Base-by-base conservation (phyloP, 2,888 invertebrate genomes). In the Idaea straminata region DNA sequence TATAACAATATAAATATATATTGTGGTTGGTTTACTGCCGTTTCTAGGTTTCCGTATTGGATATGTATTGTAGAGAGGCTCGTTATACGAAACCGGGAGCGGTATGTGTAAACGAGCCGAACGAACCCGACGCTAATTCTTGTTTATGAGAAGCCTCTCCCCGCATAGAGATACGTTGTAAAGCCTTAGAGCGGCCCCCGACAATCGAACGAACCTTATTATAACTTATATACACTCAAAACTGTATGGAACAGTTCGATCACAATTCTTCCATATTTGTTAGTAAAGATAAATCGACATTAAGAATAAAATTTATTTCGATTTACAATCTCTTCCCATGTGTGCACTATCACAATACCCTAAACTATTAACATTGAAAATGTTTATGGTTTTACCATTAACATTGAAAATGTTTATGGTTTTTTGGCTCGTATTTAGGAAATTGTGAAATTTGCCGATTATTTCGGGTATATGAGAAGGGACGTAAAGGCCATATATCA, bases 21-120 rank as follows among this genome's bases (percentile, higher is more conserved):
- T 16, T 81, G 81, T 74, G 77, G 75, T 74, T 47, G 83, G 84
- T 86, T 86, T 88, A 87, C 83, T 78, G 78, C 78, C 80, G 83
- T 91, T 89, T 88, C 89, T 87, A 25, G 79, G 83, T 86, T 79
- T 80, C 83, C 85, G 84, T 87, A 86, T 86, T 84, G 84, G 89
- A 47, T 25, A 79, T 82, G 82, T 85, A 83, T 81, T 67, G 69
- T 66, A 66, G 75, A 69, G 75, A 69, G 72, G 80, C 86, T 91
- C 87, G 89, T 91, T 91, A 90, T 83, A 84, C 77, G 83, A 82
- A 77, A 83, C 83, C 85, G 80, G 85, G 85, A 85, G 87, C 87
- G 88, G 89, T 87, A 87, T 89, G 89, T 91, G 92, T 91, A 91
- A 91, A 91, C 91, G 90, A 89, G 86, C 83, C 83, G 83, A 86